Conservation (phyloP, 2,888 invertebrate species). For the Miltochrista miniata region DNA sequence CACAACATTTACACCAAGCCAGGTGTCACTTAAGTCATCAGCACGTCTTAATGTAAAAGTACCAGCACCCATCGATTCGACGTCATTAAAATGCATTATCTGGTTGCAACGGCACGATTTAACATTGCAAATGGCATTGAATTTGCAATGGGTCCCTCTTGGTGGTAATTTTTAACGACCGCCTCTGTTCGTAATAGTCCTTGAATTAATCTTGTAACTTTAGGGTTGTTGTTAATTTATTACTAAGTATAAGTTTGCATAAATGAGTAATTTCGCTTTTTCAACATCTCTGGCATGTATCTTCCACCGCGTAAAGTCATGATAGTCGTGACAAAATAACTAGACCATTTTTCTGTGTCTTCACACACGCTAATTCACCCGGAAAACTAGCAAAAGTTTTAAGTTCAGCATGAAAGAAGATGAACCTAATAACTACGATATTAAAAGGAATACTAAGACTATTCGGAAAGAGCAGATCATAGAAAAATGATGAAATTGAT, state of each 20-base stretch:
- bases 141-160: constrained; percentile 70
- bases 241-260: constrained; percentile 31
- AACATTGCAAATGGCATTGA: constrained; percentile 79
- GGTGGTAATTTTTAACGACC: constrained; percentile 81
- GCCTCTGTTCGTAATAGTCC: constrained; percentile 61
- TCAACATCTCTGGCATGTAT: too few species aligned
- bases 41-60: constrained; percentile 55
- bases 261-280: constrained; percentile 4
- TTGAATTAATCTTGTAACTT: constrained; percentile 72
- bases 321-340: too few species aligned
- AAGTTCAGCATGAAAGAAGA: too few species aligned
- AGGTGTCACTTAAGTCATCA: constrained; percentile 63
- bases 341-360: too few species aligned
- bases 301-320: too few species aligned
- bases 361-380: too few species aligned
- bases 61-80: constrained; percentile 63
- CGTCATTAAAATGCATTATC: constrained; percentile 85
- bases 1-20: constrained; percentile 50
- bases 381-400: too few species aligned
- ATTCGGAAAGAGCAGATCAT: too few species aligned
- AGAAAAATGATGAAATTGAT: too few species aligned
- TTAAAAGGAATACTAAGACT: too few species aligned
- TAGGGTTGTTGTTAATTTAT: constrained; percentile 45
- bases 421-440: too few species aligned
- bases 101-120: constrained; percentile 69